Evolutionary conservation across 2,797 vertebrate species (phyloP), one percentile per base, ranked within the genome.

Genomic region (Hoplostethus mediterraneus): DNA sequence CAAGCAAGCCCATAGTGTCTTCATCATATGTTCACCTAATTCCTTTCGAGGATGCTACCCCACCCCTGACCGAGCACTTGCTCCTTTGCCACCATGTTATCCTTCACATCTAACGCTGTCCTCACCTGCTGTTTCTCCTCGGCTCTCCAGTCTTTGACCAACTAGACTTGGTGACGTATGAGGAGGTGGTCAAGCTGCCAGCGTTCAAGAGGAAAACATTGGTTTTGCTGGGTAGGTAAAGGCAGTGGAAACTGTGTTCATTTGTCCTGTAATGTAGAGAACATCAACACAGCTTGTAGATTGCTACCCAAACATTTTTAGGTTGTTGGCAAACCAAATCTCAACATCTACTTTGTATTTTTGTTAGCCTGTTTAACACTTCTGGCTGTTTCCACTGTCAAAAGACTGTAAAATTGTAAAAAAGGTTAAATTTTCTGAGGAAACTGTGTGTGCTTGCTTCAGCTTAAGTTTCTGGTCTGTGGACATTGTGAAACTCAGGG

Each of bases 201-300:
- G 97, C 97, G 0, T 99, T 99, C 94, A 98, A 98, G 95, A 96
- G 98, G 94, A 99, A 98, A 98, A 99, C 98, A 2, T 91, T 99
- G 87, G 98, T 99, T 71, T 75, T 95, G 73, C 92, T 93, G 51
- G 87, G 90, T 93, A 67, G 79, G 90, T 82, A 7, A 64, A 56
- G 11, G 1, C 1, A 49, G 9, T 17, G 13, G 3, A 44, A n/a
- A 5, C 10, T 2, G 16, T 17, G 33, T 49, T 49, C 0, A 3
- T 21, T 14, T 40, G 53, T 55, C 4, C 11, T 42, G 12, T 33
- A 5, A 6, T 33, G 33, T 33, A 21, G 21, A 21, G 21, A 21
- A 21, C 21, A 21, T 21, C 21, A 21, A 21, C 6, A 33, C 33
- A 5, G 33, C 33, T 33, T 33, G 33, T 33, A 33, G 33, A 33